Percentiles rank a stretch among this genome's conserved stretches.
Conservation (phyloP, 2,797 vertebrate genomes). For the Tenualosa ilisha region DNA sequence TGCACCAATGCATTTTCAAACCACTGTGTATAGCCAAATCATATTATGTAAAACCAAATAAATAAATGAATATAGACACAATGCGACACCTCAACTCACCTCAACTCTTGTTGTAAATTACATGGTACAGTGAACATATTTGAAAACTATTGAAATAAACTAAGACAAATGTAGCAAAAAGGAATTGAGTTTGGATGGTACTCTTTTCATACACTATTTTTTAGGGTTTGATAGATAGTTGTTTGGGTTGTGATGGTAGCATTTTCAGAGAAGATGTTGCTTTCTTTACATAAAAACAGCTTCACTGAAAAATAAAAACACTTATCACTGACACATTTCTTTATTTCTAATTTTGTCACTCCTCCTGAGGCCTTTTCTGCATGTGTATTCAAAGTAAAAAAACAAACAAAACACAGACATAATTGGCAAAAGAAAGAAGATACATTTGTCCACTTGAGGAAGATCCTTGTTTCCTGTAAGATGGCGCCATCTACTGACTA, state of each 20-base stretch:
- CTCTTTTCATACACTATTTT: too few species aligned
- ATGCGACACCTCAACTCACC: not conserved
- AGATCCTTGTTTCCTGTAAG: constrained; percentile 62
- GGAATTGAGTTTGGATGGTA: too few species aligned
- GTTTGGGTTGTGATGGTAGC: not conserved
- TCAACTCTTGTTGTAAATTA: not conserved
- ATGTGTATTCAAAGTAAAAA: not conserved
- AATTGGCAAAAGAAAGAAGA: not conserved
- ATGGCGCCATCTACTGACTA: constrained; percentile 87
- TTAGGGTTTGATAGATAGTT: not conserved
- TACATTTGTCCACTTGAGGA: not conserved
- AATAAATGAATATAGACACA: not conserved
- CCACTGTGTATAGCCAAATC: not conserved
- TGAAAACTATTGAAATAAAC: too few species aligned
- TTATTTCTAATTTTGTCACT: not conserved
- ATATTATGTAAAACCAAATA: not conserved
- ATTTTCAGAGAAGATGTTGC: not conserved
- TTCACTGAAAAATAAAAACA: not conserved
- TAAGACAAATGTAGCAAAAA: too few species aligned
- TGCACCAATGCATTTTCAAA: not conserved
- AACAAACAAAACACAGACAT: not conserved
- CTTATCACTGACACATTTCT: not conserved
- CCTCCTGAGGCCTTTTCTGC: not conserved
- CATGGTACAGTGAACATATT: not conserved
- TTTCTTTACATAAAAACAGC: not conserved